A percentile compares a stretch with the other conserved stretches of the same genome.
phyloP scores from a whole-genome alignment of 2,797 vertebrate genomes.

The Cossypha dichroa region DNA sequence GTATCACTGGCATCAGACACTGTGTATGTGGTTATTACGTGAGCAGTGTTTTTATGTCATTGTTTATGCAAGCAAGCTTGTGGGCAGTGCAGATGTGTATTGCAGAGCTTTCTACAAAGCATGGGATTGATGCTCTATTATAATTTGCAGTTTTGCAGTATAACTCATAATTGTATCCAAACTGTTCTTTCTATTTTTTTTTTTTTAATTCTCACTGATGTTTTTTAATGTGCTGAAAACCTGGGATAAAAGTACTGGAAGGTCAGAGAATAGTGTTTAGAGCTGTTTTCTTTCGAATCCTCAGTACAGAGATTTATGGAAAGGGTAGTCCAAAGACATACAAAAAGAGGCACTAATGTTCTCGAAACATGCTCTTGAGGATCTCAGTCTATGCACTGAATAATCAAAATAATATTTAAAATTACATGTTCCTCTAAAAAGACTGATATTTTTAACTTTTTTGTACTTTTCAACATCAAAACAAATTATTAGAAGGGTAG shows the following conservation, averaged over 20 bases:
- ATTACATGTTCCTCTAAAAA: neutral
- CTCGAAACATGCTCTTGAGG: neutral
- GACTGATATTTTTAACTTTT: neutral
- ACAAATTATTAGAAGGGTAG: neutral
- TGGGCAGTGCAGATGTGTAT: slow-evolving; percentile 31
- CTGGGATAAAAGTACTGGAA: neutral
- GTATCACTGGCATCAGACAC: slow-evolving; percentile 2
- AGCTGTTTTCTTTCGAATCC: neutral
- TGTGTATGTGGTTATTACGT: neutral
- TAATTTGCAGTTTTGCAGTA: slow-evolving; percentile 34
- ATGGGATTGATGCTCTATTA: slow-evolving; percentile 48
- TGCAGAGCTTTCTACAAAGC: slow-evolving; percentile 56
- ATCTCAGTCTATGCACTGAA: neutral
- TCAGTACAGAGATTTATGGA: neutral
- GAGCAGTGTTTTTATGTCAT: slow-evolving; percentile 30
- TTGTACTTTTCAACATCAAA: neutral
- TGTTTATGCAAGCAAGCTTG: slow-evolving; percentile 53
- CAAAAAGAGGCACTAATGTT: neutral
- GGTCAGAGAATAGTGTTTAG: neutral
- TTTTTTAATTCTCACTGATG: neutral
- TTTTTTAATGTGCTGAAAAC: neutral
- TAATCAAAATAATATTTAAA: neutral
- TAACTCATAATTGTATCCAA: neutral
- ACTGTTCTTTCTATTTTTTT: neutral
- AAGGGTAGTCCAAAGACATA: neutral